Evolutionary conservation across 1,140 invertebrate genomes (phyloP), one percentile per base, ranked within the genome.

Genomic region (Drosophila arizonae): DNA sequence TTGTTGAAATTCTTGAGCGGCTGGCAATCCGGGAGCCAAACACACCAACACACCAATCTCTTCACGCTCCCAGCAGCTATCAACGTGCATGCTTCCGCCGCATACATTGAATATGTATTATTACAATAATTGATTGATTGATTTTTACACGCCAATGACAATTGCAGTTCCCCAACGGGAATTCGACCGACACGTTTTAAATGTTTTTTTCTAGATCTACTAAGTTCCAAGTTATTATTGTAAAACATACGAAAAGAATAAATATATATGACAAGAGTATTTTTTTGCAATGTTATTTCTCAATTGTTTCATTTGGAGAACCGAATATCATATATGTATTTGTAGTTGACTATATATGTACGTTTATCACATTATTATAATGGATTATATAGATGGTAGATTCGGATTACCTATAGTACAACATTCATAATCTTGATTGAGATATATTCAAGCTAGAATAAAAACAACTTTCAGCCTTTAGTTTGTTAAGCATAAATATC

Each of bases 401-500:
- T 24, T 24, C 2, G 1, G 21, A 26, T 13, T 41, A 41, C 39
- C 1, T 41, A 39, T n/a, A n/a, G n/a, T n/a, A n/a, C 21, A 21
- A 2, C 2, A 21, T 21, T 21, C 3, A 24, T 24, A 24, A 24
- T 24, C 21, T 24, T 24, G 21, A 24, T 24, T 24, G 21, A 24
- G 21, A 30, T 30, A 30, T 30, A 4, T 30, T 30, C 28, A 6
- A 30, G 6, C 28, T 43, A n/a, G 41, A 43, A 9, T n/a, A 11
- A 33, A 33, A 54, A 54, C 28, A 33, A 30, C 11, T 13, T 48
- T 21, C 24, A 52, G 4, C 6, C 10, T 69, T 76, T 76, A 72
- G 79, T 86, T 82, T 79, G 81, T 86, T 86, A 88, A 79, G 76
- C 84, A 82, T 86, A 82, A 82, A 82, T 88, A 82, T 88, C 52